These are phyloP conservation scores for Drosophila borealis DNA, from an alignment of 2,888 invertebrate species.

Conservation along the genomic window DNA sequence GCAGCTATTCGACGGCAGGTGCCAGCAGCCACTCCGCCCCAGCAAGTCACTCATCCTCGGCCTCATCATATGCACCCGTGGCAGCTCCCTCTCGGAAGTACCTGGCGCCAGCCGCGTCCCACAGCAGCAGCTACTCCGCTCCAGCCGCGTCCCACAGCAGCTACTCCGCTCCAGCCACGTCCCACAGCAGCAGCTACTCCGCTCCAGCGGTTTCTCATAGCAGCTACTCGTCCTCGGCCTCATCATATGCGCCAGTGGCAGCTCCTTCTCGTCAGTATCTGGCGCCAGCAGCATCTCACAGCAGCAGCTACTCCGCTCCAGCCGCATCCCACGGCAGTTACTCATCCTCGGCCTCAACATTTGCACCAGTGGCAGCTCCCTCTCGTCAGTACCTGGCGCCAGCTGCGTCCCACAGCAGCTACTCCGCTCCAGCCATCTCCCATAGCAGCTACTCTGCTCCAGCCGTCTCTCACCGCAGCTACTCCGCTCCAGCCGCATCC, in stretches of 20 bases:
- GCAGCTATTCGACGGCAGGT: constrained; percentile 18
- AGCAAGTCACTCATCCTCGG: constrained; percentile 14
- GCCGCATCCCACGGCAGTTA: background rate
- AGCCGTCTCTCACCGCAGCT: constrained; percentile 9
- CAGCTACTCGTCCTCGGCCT: no score
- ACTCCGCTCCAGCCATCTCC: constrained; percentile 24
- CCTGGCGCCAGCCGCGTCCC: constrained; percentile 31
- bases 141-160: constrained; percentile 24
- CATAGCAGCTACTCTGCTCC: constrained; percentile 17
- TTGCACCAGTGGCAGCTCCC: constrained; percentile 8
- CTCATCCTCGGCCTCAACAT: background rate
- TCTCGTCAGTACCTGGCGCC: constrained; percentile 26
- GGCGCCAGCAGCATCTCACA: background rate
- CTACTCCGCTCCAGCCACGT: constrained; percentile 10
- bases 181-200: constrained; percentile 7
- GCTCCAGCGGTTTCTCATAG: constrained; percentile 15
- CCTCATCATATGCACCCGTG: constrained; percentile 12
- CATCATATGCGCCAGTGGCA: constrained; percentile 5
- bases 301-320: constrained; percentile 4
- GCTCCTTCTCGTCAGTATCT: constrained; percentile 12
- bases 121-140: constrained; percentile 31
- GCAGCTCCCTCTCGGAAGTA: constrained; percentile 47
- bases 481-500: constrained; percentile 13
- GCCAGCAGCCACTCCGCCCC: constrained; percentile 23
- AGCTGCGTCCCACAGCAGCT: constrained; percentile 38